Conservation (phyloP, 2,888 invertebrate species). For the Synergus gifuensis region DNA sequence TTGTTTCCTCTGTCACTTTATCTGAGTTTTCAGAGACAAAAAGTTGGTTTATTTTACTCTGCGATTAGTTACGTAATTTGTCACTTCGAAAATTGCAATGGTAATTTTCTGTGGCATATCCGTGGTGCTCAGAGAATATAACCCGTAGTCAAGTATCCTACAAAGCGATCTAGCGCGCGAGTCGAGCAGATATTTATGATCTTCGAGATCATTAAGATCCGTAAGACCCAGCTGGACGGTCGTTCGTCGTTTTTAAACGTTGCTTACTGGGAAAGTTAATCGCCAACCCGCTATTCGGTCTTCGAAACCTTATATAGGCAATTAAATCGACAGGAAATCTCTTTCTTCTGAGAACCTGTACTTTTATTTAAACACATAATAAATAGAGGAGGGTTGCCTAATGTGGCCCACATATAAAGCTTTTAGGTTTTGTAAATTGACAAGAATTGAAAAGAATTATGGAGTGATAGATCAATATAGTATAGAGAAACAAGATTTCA, state of each 20-base stretch:
- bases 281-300: slow-evolving; percentile 50
- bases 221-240: slow-evolving; percentile 52
- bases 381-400: too few relatives aligned
- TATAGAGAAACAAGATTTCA: too few relatives aligned
- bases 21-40: not conserved
- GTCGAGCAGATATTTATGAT: slow-evolving; percentile 56
- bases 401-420: too few relatives aligned
- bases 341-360: slow-evolving; percentile 8
- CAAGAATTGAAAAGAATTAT: too few relatives aligned
- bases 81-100: slow-evolving; percentile 36
- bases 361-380: not conserved
- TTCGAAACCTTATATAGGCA: slow-evolving; percentile 30
- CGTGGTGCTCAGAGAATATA: slow-evolving; percentile 18
- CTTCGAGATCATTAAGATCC: slow-evolving; percentile 51
- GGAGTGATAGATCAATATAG: too few relatives aligned
- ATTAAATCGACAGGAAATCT: slow-evolving; percentile 40
- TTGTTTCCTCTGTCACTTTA: not conserved
- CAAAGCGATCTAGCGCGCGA: slow-evolving; percentile 47
- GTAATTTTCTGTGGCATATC: slow-evolving; percentile 40
- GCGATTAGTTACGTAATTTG: slow-evolving; percentile 36
- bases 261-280: slow-evolving; percentile 58
- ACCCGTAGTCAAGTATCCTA: slow-evolving; percentile 18
- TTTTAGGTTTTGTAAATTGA: too few relatives aligned
- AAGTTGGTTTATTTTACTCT: slow-evolving; percentile 8
- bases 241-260: slow-evolving; percentile 48